Evolutionary conservation across 2,113 vertebrate genomes (phyloP).

Genomic region (Ursus arctos): DNA sequence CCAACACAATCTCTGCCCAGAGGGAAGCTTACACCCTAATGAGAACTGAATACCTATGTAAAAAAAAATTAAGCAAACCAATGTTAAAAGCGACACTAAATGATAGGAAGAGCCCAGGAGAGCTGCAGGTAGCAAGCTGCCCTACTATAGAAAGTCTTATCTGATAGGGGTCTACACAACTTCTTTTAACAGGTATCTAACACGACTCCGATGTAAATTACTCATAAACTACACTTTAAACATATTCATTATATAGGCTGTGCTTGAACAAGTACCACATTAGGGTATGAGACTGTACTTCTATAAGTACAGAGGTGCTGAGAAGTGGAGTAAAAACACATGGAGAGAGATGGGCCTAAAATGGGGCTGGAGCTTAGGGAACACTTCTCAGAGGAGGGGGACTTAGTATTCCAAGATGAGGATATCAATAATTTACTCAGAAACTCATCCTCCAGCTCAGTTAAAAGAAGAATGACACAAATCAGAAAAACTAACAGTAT

Average conservation of each 20-base stretch:
- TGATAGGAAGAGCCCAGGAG: not conserved
- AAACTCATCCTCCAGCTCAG: slow-evolving; percentile 62
- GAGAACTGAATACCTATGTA: not conserved
- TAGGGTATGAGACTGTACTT: not conserved
- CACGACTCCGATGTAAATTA: not conserved
- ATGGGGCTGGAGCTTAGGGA: not conserved
- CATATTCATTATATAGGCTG: not conserved
- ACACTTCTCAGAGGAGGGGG: not conserved
- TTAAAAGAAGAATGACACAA: slow-evolving; percentile 72
- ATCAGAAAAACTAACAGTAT: slow-evolving; percentile 72
- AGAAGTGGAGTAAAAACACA: not conserved
- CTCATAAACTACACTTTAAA: not conserved
- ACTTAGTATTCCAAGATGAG: not conserved
- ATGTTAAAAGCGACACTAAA: not conserved
- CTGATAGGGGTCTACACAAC: not conserved
- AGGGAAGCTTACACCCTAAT: not conserved
- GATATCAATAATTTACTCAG: slow-evolving; percentile 65
- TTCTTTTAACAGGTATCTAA: not conserved
- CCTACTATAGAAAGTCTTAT: not conserved
- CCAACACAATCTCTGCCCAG: not conserved
- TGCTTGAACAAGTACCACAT: not conserved
- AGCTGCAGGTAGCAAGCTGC: not conserved
- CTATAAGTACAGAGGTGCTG: not conserved
- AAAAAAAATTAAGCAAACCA: not conserved
- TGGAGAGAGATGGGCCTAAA: not conserved